These are phyloP conservation scores for Grammomys dolichurus DNA, from an alignment of 2,113 vertebrate genomes.

Conservation along the genomic window DNA sequence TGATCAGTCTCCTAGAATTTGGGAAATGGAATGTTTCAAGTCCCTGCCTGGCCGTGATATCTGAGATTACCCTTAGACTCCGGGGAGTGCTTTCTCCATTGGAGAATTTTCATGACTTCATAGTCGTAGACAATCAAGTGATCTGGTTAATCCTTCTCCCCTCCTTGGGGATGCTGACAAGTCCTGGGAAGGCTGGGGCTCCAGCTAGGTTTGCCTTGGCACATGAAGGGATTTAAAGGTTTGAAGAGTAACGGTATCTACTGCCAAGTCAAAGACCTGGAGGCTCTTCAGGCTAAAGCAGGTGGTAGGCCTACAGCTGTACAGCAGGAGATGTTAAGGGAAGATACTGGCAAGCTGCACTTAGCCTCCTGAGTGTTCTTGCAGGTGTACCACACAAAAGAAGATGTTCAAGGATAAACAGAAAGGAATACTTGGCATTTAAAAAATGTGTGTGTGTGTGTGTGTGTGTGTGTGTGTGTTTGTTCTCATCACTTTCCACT, in stretches of 20 bases:
- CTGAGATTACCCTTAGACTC: neutral
- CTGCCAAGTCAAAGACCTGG: slow-evolving; percentile 63
- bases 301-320: slow-evolving; percentile 54
- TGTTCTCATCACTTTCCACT: neutral
- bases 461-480: too few relatives aligned
- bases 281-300: slow-evolving; percentile 67
- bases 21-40: slow-evolving; percentile 24
- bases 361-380: slow-evolving; percentile 34
- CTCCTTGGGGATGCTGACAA: neutral
- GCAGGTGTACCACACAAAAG: neutral
- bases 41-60: neutral
- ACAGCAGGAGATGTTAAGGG: neutral
- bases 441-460: neutral
- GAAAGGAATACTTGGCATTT: neutral
- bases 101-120: slow-evolving; percentile 25
- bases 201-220: slow-evolving; percentile 47
- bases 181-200: slow-evolving; percentile 16
- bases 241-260: slow-evolving; percentile 62
- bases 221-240: slow-evolving; percentile 27
- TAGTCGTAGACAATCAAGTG: neutral
- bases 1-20: slow-evolving; percentile 21
- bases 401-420: neutral
- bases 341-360: neutral
- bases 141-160: slow-evolving; percentile 39
- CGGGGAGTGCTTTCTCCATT: neutral